Evolutionary conservation across 2,113 vertebrate genomes (phyloP).

Genomic region (Entomyzon cyanotis): DNA sequence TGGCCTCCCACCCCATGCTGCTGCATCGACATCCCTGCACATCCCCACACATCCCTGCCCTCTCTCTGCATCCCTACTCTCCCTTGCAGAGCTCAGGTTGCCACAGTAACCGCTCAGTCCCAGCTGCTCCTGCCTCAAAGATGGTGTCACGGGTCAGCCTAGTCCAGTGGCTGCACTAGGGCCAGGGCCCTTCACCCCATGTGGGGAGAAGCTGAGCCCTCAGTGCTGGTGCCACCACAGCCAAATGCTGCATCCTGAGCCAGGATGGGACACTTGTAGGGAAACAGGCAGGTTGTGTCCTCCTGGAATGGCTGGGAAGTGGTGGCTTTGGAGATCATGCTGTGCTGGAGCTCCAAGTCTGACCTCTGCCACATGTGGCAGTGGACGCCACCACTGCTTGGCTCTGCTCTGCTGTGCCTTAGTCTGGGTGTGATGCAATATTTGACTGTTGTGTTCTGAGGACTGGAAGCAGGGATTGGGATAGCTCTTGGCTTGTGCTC

Average conservation of each 20-base stretch:
- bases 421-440: background rate
- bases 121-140: background rate
- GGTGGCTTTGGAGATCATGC: background rate
- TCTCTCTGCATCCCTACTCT: background rate
- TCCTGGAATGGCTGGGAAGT: background rate
- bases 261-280: background rate
- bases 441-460: background rate
- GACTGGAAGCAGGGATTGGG: background rate
- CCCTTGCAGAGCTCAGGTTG: background rate
- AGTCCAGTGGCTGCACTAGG: background rate
- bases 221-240: background rate
- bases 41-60: background rate
- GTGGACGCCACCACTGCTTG: background rate
- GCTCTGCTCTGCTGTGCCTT: background rate
- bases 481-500: background rate
- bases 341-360: background rate
- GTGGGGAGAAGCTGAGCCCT: accelerated
- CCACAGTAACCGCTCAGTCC: background rate
- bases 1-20: accelerated
- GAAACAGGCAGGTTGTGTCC: background rate
- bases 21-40: background rate
- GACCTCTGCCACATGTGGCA: slow-evolving; percentile 9
- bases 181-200: background rate
- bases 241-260: background rate
- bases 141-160: background rate